Percentiles rank a stretch among this genome's conserved stretches.
These are phyloP conservation scores for Zaprionus kolodkinae DNA, from an alignment of 1,140 invertebrate genomes.

Conservation along the genomic window DNA sequence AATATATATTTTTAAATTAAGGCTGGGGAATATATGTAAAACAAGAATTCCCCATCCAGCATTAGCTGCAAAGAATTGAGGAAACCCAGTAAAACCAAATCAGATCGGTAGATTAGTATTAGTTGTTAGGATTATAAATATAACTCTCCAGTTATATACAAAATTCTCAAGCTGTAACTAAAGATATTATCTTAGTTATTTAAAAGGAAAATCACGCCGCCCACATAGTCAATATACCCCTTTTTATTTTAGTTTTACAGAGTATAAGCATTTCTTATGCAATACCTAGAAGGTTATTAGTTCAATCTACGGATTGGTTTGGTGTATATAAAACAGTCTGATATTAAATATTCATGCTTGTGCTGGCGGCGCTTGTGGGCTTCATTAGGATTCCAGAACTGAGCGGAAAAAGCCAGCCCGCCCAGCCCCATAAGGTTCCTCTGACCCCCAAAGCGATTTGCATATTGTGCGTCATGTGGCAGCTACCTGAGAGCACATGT, in stretches of 20 bases:
- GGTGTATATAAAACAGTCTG: not conserved
- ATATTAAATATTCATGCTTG: not conserved
- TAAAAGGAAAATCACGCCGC: not conserved
- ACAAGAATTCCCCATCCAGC: too few relatives aligned
- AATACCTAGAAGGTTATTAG: not conserved
- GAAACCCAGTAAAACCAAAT: too few relatives aligned
- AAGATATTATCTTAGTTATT: too few relatives aligned
- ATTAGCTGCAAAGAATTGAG: too few relatives aligned
- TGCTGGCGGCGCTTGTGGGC: not conserved
- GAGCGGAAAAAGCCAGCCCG: conserved; percentile 13
- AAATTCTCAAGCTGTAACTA: too few relatives aligned
- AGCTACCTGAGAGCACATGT: conserved; percentile 6
- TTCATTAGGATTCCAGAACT: too few relatives aligned
- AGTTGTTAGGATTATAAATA: too few relatives aligned
- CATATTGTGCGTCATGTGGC: conserved; percentile 40
- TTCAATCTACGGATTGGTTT: not conserved
- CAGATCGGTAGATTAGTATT: too few relatives aligned
- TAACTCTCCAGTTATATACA: too few relatives aligned
- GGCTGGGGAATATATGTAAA: too few relatives aligned
- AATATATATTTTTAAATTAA: too few relatives aligned
- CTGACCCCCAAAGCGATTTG: conserved; percentile 55
- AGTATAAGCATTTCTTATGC: not conserved
- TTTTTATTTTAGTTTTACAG: not conserved
- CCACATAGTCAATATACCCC: not conserved
- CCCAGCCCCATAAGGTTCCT: not conserved